Evolutionary conservation across 2,797 vertebrate genomes (phyloP).

Genomic region (Onychomys torridus): DNA sequence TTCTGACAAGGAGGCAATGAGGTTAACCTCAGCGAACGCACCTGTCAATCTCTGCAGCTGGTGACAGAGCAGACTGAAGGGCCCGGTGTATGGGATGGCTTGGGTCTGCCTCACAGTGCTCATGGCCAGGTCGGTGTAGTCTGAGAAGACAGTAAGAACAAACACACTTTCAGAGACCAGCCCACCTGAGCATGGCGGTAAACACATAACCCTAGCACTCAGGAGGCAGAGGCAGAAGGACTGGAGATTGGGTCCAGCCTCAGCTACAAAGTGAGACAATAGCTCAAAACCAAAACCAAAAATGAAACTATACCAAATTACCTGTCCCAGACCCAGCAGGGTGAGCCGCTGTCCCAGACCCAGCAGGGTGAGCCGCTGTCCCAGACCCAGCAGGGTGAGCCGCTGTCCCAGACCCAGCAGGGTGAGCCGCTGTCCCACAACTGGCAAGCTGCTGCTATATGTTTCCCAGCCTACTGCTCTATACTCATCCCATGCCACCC

Average conservation of each 20-base stretch:
- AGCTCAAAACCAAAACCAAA: not conserved
- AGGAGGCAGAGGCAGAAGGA: not conserved
- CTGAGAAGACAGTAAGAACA: constrained; percentile 83
- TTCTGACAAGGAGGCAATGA: not conserved
- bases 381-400: not conserved
- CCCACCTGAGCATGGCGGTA: too few relatives aligned
- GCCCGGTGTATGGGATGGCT: constrained; percentile 94
- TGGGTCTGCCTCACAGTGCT: constrained; percentile 96
- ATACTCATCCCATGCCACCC: not conserved
- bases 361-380: too few relatives aligned
- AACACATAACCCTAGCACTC: not conserved
- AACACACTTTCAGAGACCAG: not conserved
- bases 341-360: too few relatives aligned
- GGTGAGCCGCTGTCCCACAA: too few relatives aligned
- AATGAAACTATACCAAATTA: not conserved
- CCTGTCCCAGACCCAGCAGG: not conserved
- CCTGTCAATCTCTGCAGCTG: constrained; percentile 95
- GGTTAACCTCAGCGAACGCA: constrained; percentile 84
- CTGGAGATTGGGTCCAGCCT: not conserved
- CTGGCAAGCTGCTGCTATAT: not conserved
- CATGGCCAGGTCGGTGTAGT: constrained; percentile 96
- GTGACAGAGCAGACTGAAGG: constrained; percentile 93
- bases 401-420: too few relatives aligned
- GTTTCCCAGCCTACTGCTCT: not conserved
- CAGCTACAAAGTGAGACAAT: too few relatives aligned